Evolutionary conservation across 2,113 vertebrate species (phyloP), one percentile per base, ranked within the genome.

Genomic region (Azemiops feae): DNA sequence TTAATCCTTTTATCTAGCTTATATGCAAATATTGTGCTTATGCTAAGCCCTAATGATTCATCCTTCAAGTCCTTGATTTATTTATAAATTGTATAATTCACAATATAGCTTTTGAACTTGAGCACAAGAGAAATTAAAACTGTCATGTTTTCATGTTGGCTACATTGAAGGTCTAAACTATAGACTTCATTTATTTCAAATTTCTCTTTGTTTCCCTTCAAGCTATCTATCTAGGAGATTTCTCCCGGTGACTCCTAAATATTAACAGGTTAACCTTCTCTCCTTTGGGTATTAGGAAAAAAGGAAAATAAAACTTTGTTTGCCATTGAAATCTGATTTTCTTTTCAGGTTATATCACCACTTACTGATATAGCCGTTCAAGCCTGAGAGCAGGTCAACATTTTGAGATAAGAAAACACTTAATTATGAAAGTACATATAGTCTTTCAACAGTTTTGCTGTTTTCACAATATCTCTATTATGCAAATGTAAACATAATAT

Each of bases 1-100:
- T 95, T 93, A 95, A 95, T 91, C 92, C 53, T 89, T 30, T 95
- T 96, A 93, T 93, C 88, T 94, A 88, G 57, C 90, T 92, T 95
- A 47, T 22, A 5, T 34, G 4, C 18, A 14, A 93, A 96, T 96
- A 54, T 92, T 94, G 39, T 25, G 0, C 89, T 95, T 91, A 74
- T 60, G 30, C 60, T n/a, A 14, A 91, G 89, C 69, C 85, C 23
- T 88, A 93, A 89, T 94, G 93, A 97, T 55, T 97, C 95, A 96
- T 91, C 7, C 18, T 88, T 27, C 90, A 94, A 96, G 90, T 92
- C 93, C 91, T 89, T 95, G 1, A 95, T 95, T 95, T 95, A 93
- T 91, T 88, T 54, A 94, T 92, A 1, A 91, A 92, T 95, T 95
- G 87, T 92, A 45, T 94, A 88, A 95, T 94, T 92, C 1, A 2